Evolutionary conservation across 2,113 vertebrate genomes (phyloP).

Genomic region (Dromaius novaehollandiae): DNA sequence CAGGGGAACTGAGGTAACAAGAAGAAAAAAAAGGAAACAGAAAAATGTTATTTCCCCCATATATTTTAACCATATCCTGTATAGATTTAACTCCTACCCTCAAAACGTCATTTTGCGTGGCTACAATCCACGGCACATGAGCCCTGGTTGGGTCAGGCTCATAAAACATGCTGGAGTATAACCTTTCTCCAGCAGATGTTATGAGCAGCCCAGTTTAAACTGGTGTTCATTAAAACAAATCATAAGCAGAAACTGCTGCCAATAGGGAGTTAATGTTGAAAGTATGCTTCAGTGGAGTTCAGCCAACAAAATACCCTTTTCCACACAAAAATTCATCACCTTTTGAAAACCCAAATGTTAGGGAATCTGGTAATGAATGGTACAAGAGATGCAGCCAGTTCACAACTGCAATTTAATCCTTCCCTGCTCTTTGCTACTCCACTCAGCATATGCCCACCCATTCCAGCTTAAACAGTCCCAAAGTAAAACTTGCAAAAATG

Average conservation of each 20-base stretch:
- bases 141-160: neutral
- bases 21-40: neutral
- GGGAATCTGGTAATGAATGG: slow-evolving; percentile 52
- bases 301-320: slow-evolving; percentile 59
- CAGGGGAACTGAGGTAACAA: neutral
- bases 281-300: slow-evolving; percentile 38
- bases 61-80: slow-evolving; percentile 10
- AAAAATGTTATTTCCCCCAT: slow-evolving; percentile 1
- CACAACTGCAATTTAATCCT: slow-evolving; percentile 53
- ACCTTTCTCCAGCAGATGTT: slow-evolving; percentile 14
- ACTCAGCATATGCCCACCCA: slow-evolving; percentile 23
- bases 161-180: neutral
- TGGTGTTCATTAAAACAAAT: slow-evolving; percentile 41
- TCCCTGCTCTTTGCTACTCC: slow-evolving; percentile 16
- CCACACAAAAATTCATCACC: slow-evolving; percentile 59
- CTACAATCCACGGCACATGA: neutral
- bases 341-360: slow-evolving; percentile 42
- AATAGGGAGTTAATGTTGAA: slow-evolving; percentile 50
- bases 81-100: neutral
- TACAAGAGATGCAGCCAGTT: slow-evolving; percentile 45
- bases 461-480: slow-evolving; percentile 17
- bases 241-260: slow-evolving; percentile 43
- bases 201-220: slow-evolving; percentile 33
- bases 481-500: slow-evolving; percentile 60
- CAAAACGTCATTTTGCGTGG: neutral